A percentile compares a stretch with the other conserved stretches of the same genome.
phyloP scores from a whole-genome alignment of 2,797 vertebrate species.

The Kryptopterus vitreolus region DNA sequence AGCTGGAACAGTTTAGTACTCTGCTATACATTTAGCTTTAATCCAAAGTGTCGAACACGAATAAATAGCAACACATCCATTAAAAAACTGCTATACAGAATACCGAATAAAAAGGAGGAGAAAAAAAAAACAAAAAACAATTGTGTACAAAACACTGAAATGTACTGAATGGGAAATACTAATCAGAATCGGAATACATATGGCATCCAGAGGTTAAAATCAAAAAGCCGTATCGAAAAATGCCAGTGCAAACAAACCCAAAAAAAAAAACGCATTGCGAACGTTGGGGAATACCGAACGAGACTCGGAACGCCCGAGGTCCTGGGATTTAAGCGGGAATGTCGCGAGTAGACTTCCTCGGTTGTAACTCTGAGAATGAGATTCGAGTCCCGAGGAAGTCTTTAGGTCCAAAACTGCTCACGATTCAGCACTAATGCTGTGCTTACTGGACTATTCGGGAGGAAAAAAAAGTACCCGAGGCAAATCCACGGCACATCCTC shows the following conservation, averaged over 20 bases:
- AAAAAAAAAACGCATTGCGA: background rate
- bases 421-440: slow-evolving; percentile 28
- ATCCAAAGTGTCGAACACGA: too few relatives aligned
- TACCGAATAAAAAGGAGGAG: too few relatives aligned
- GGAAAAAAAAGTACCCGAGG: slow-evolving; percentile 11
- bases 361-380: background rate
- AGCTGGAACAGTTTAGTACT: too few relatives aligned
- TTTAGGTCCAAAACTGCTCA: slow-evolving; percentile 14
- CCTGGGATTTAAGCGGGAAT: background rate
- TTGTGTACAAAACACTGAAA: too few relatives aligned
- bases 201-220: too few relatives aligned
- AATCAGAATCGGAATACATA: too few relatives aligned
- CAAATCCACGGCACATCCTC: slow-evolving; percentile 55
- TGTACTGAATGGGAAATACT: background rate
- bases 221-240: background rate
- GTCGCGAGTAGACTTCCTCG: background rate
- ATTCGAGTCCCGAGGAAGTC: background rate
- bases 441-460: slow-evolving; percentile 40
- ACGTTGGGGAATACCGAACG: background rate
- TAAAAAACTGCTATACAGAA: background rate
- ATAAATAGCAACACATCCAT: too few relatives aligned
- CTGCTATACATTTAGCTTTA: too few relatives aligned
- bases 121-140: too few relatives aligned
- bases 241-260: too few relatives aligned
- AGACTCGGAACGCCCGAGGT: background rate